These are phyloP conservation scores for Anthonomus grandis DNA, from an alignment of 1,140 invertebrate genomes.

Conservation along the genomic window DNA sequence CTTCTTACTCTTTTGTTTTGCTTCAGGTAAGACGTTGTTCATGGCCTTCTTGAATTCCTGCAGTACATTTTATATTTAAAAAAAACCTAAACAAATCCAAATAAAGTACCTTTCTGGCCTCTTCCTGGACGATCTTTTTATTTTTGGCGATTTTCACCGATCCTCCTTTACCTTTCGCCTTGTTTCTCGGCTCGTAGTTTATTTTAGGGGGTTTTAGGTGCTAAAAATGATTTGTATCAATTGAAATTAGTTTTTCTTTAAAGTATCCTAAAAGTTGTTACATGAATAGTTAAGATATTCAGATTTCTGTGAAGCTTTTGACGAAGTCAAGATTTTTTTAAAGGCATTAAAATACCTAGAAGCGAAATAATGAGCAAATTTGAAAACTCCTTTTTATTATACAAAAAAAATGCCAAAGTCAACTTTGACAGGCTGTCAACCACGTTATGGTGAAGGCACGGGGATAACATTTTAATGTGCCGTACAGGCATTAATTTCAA, in stretches of 20 bases:
- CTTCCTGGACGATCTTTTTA: conserved; percentile 75
- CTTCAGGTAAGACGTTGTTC: conserved; percentile 36
- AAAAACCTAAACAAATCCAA: background rate
- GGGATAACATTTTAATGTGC: no score
- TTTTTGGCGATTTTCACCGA: conserved; percentile 69
- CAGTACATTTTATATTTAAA: conserved; percentile 9
- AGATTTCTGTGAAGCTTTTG: no score
- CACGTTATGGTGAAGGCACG: no score
- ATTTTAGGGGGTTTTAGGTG: conserved; percentile 74
- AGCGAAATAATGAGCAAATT: no score
- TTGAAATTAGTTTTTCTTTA: background rate
- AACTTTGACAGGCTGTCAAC: no score
- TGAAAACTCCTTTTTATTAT: no score
- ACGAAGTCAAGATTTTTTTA: no score
- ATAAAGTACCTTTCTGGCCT: conserved; percentile 58
- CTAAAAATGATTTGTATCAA: conserved; percentile 54
- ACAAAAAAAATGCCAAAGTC: no score
- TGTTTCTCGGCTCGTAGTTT: conserved; percentile 71
- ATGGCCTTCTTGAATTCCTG: conserved; percentile 62
- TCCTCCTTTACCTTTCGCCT: conserved; percentile 74
- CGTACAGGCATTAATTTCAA: no score
- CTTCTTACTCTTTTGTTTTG: conserved; percentile 39
- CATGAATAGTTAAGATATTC: no score
- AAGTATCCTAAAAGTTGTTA: no score
- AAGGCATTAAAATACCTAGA: no score